Conservation (phyloP, 2,113 vertebrate species). For the Furnarius figulus region DNA sequence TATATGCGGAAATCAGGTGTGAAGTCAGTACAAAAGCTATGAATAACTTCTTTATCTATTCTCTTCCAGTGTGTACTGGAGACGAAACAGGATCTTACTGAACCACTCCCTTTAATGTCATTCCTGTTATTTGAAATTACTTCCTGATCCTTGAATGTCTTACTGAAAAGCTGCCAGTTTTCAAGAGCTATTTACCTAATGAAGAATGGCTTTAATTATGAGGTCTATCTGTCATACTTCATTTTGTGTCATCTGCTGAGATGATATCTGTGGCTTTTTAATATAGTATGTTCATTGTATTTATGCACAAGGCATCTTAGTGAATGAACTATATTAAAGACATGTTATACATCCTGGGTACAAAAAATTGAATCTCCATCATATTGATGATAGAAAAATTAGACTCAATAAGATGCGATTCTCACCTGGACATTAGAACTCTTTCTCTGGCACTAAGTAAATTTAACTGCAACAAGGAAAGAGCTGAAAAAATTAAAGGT, state of each 20-base stretch:
- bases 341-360: neutral
- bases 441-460: neutral
- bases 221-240: neutral
- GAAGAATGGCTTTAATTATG: neutral
- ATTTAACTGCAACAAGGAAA: neutral
- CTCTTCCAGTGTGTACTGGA: neutral
- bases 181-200: neutral
- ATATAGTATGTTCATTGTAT: neutral
- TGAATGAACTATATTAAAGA: neutral
- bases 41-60: neutral
- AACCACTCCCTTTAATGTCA: neutral
- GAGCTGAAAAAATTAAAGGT: neutral
- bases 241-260: neutral
- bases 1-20: neutral
- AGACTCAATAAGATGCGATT: neutral
- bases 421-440: neutral
- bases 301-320: neutral
- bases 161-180: neutral
- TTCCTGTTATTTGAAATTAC: neutral
- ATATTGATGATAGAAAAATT: neutral
- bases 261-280: neutral
- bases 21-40: neutral
- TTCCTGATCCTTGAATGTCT: neutral
- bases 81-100: neutral
- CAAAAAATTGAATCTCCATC: neutral